Conservation (phyloP, 1,140 invertebrate species). For the Latrodectus geometricus region DNA sequence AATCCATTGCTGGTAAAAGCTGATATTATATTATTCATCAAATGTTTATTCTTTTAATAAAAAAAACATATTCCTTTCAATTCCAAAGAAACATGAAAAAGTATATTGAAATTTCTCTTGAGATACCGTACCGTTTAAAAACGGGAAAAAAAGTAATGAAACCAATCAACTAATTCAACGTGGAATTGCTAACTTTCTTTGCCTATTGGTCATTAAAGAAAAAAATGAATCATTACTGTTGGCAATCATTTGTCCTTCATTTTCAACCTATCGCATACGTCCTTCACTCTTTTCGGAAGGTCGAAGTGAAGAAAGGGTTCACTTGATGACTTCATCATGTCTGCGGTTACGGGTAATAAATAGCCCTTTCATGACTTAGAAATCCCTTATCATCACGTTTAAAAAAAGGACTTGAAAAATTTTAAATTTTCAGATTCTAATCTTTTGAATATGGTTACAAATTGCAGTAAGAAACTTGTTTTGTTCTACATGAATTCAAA, state of each 20-base stretch:
- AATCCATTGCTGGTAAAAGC: no score
- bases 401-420: background rate
- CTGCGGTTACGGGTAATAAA: background rate
- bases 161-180: background rate
- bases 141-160: background rate
- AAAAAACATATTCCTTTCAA: no score
- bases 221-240: background rate
- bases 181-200: background rate
- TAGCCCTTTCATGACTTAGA: background rate
- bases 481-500: no score
- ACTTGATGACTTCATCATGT: background rate
- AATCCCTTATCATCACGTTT: background rate
- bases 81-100: no score
- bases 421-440: no score
- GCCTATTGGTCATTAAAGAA: background rate
- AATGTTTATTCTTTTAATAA: no score
- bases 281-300: background rate
- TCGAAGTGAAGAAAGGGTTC: background rate
- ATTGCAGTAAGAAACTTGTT: no score
- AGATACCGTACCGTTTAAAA: no score
- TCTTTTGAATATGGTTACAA: no score
- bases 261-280: background rate
- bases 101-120: no score
- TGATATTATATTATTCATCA: no score
- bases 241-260: background rate